Conservation (phyloP, 2,797 vertebrate genomes). For the Lepidocolaptes lacrymiger region DNA sequence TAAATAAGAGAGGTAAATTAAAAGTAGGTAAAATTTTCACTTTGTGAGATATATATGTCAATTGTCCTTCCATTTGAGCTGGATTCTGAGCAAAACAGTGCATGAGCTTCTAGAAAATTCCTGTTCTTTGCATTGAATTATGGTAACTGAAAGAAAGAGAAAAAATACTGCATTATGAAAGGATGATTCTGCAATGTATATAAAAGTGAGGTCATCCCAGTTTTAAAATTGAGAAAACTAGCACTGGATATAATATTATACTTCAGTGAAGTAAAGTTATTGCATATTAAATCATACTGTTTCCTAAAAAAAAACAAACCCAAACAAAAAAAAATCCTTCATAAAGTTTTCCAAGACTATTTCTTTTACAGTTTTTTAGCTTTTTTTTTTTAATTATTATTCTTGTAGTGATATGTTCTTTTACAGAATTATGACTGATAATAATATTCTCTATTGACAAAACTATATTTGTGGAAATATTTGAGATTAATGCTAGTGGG, state of each 20-base stretch:
- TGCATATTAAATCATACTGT: background rate
- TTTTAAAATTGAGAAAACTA: background rate
- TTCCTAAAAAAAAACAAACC: background rate
- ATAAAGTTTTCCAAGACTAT: background rate
- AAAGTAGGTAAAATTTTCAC: background rate
- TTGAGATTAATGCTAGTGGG: background rate
- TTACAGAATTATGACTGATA: background rate
- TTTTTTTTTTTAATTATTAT: background rate
- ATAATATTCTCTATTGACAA: background rate
- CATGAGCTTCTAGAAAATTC: background rate
- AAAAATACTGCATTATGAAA: background rate
- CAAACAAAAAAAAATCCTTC: background rate
- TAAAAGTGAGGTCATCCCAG: background rate
- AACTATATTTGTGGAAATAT: background rate
- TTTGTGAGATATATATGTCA: background rate
- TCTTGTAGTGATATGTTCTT: background rate
- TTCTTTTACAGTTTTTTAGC: background rate
- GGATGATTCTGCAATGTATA: background rate
- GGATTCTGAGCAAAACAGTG: background rate
- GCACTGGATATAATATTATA: background rate
- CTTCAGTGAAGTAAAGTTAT: background rate
- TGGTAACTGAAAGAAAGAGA: background rate
- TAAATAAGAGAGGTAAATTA: background rate
- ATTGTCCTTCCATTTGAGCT: background rate
- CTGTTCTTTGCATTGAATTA: background rate